Percentiles rank a stretch among this genome's conserved stretches.
phyloP scores from a whole-genome alignment of 1,140 invertebrate genomes.

The Watersipora subatra region DNA sequence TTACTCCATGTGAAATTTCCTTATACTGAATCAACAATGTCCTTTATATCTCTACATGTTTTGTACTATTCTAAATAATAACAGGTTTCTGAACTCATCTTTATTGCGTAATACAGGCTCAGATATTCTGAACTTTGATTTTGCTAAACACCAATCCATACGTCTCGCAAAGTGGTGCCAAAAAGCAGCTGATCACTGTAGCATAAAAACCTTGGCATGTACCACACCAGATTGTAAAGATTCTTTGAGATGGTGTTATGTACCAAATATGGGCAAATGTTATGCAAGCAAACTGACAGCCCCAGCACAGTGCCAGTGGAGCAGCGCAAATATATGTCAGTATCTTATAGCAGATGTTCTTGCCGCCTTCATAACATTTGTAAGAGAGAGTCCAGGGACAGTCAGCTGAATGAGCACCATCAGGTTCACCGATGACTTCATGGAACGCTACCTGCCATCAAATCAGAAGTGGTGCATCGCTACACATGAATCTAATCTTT shows the following conservation, averaged over 20 bases:
- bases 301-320: conserved; percentile 50
- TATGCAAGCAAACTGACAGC: conserved; percentile 55
- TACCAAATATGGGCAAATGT: conserved; percentile 46
- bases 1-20: too few relatives aligned
- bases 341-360: conserved; percentile 54
- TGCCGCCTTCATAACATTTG: conserved; percentile 51
- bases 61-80: too few relatives aligned
- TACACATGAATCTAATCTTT: too few relatives aligned
- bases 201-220: conserved; percentile 5
- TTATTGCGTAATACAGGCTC: too few relatives aligned
- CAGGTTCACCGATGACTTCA: conserved; percentile 60
- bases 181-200: conserved; percentile 4
- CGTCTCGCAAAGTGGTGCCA: conserved; percentile 9
- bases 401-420: conserved; percentile 54
- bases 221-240: conserved; percentile 3
- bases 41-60: too few relatives aligned
- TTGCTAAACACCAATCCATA: conserved; percentile 8
- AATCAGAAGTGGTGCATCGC: too few relatives aligned
- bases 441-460: conserved; percentile 53
- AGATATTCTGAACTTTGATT: conserved; percentile 7
- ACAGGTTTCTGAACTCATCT: too few relatives aligned
- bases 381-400: conserved; percentile 57
- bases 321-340: conserved; percentile 53
- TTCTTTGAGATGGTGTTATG: conserved; percentile 17
- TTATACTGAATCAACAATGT: too few relatives aligned